phyloP scores from a whole-genome alignment of 2,888 invertebrate species.

The Helicoverpa assulta region DNA sequence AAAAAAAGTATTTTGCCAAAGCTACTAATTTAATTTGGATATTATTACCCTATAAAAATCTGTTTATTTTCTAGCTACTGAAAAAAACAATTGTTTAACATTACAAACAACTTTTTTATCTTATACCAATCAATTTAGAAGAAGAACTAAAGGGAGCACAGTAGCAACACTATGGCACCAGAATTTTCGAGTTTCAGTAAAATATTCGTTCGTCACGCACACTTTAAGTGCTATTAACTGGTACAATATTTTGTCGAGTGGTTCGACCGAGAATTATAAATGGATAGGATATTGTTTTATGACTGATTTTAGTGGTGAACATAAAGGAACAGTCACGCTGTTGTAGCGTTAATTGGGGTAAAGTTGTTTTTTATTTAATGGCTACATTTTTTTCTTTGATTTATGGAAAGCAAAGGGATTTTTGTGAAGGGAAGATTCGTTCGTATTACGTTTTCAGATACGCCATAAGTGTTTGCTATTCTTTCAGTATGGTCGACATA shows the following conservation, averaged over 20 bases:
- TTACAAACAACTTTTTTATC: background rate
- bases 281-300: constrained; percentile 42
- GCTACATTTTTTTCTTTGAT: constrained; percentile 36
- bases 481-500: no score
- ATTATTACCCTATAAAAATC: no score
- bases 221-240: constrained; percentile 50
- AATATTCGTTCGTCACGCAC: constrained; percentile 55
- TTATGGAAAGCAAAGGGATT: constrained; percentile 13
- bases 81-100: no score
- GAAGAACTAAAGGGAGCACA: background rate
- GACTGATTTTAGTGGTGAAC: constrained; percentile 24
- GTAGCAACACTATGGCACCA: background rate
- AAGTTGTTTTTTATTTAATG: constrained; percentile 21
- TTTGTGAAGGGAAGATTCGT: background rate
- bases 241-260: constrained; percentile 53
- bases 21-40: no score
- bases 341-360: constrained; percentile 36
- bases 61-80: no score
- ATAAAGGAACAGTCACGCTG: constrained; percentile 36
- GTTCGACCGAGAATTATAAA: constrained; percentile 42
- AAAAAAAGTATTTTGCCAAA: no score
- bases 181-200: constrained; percentile 5
- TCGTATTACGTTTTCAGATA: background rate
- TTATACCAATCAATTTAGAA: background rate
- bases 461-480: background rate